Evolutionary conservation across 2,888 invertebrate genomes (phyloP).

Genomic region (Caenorhabditis drosophilae): DNA sequence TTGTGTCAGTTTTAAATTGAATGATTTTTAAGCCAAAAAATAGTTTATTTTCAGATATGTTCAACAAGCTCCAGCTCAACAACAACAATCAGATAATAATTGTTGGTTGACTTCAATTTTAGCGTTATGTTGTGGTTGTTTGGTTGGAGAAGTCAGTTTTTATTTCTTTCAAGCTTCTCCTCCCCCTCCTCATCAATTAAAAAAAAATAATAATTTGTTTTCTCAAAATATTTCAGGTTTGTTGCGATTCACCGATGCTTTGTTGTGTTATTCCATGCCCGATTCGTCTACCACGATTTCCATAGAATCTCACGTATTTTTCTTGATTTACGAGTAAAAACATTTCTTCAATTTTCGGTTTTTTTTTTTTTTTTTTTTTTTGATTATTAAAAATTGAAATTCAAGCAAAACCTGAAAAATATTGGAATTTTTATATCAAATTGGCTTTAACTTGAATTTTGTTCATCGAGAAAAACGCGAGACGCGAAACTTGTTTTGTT

Average conservation of each 20-base stretch:
- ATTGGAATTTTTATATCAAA: too few species aligned
- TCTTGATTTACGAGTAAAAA: background rate
- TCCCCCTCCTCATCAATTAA: too few species aligned
- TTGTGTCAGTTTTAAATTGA: constrained; percentile 50
- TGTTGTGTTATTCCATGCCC: constrained; percentile 53
- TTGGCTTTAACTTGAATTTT: too few species aligned
- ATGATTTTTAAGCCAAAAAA: background rate
- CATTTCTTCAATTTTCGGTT: constrained; percentile 9
- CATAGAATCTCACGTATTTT: too few species aligned
- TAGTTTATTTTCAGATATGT: constrained; percentile 44
- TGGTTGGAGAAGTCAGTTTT: constrained; percentile 48
- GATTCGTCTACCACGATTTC: constrained; percentile 42
- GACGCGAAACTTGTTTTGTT: too few species aligned
- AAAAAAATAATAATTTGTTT: constrained; percentile 1
- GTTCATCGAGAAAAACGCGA: too few species aligned
- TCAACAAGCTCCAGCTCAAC: constrained; percentile 41
- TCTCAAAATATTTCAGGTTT: constrained; percentile 21
- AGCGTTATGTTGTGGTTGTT: constrained; percentile 61
- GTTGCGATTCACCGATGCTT: constrained; percentile 51
- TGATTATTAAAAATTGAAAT: constrained; percentile 2
- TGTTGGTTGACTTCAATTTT: constrained; percentile 59
- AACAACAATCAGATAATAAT: constrained; percentile 39
- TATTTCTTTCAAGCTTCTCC: too few species aligned
- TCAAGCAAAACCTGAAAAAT: too few species aligned
- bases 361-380: constrained; percentile 2